Percentiles rank a stretch among this genome's conserved stretches.
phyloP scores from a whole-genome alignment of 2,888 invertebrate species.

The Elmis aenea region DNA sequence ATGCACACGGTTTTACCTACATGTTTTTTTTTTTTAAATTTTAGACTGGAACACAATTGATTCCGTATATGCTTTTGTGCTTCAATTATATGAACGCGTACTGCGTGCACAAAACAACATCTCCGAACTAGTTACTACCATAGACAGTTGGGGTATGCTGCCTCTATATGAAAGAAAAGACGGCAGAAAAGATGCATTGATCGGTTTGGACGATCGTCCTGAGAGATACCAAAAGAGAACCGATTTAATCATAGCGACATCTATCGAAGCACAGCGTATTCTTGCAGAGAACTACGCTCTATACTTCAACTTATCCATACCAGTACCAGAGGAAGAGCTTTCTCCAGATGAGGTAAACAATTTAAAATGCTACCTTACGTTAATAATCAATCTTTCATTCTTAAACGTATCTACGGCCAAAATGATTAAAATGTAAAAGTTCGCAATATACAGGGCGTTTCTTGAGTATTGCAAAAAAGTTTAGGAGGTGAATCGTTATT shows the following conservation, averaged over 20 bases:
- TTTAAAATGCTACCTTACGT: too few relatives aligned
- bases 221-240: conserved; percentile 54
- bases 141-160: conserved; percentile 65
- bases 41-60: conserved; percentile 66
- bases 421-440: too few relatives aligned
- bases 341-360: conserved; percentile 19
- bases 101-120: conserved; percentile 64
- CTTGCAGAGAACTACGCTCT: conserved; percentile 63
- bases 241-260: conserved; percentile 48
- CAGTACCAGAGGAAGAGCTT: conserved; percentile 19
- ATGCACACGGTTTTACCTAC: conserved; percentile 12
- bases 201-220: conserved; percentile 55
- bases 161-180: conserved; percentile 75
- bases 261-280: conserved; percentile 53
- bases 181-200: conserved; percentile 51
- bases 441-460: too few relatives aligned
- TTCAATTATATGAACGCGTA: conserved; percentile 66
- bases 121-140: conserved; percentile 51
- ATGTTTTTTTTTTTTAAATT: too few relatives aligned
- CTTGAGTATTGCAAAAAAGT: too few relatives aligned
- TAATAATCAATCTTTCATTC: too few relatives aligned
- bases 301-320: conserved; percentile 58
- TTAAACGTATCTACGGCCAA: too few relatives aligned
- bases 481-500: too few relatives aligned
- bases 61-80: conserved; percentile 61